Percentiles rank a stretch among this genome's conserved stretches.
These are phyloP conservation scores for Rhyacophila brunnea DNA, from an alignment of 1,140 invertebrate genomes.

Conservation along the genomic window DNA sequence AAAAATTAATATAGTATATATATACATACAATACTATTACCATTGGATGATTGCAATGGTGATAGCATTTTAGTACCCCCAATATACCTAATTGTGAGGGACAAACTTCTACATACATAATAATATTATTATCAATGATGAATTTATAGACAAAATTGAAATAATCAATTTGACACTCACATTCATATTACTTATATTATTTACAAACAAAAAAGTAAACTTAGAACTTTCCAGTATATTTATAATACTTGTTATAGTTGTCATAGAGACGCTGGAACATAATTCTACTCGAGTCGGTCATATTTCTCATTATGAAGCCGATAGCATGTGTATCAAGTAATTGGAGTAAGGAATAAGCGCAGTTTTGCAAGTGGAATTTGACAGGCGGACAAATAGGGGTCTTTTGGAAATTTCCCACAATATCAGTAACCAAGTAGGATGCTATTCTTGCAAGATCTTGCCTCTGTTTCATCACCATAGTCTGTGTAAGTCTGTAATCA, in stretches of 20 bases:
- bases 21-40: no score
- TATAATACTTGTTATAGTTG: slow-evolving; percentile 29
- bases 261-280: slow-evolving; percentile 25
- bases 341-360: slow-evolving; percentile 16
- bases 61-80: no score
- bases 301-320: slow-evolving; percentile 27
- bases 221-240: slow-evolving; percentile 24
- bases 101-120: no score
- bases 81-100: no score
- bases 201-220: background rate
- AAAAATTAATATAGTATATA: no score
- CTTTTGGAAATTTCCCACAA: slow-evolving; percentile 18
- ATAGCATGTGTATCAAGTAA: slow-evolving; percentile 21
- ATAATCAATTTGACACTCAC: no score
- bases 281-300: slow-evolving; percentile 12
- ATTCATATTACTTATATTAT: background rate
- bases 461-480: slow-evolving; percentile 25
- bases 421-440: slow-evolving; percentile 24
- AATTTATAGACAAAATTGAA: no score
- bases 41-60: no score
- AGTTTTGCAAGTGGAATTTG: slow-evolving; percentile 27
- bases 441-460: slow-evolving; percentile 22
- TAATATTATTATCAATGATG: no score
- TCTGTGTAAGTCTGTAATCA: slow-evolving; percentile 20
- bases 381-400: slow-evolving; percentile 16